Evolutionary conservation across 2,888 invertebrate species (phyloP), one percentile per base, ranked within the genome.

Genomic region (Muschampia plurimacula): DNA sequence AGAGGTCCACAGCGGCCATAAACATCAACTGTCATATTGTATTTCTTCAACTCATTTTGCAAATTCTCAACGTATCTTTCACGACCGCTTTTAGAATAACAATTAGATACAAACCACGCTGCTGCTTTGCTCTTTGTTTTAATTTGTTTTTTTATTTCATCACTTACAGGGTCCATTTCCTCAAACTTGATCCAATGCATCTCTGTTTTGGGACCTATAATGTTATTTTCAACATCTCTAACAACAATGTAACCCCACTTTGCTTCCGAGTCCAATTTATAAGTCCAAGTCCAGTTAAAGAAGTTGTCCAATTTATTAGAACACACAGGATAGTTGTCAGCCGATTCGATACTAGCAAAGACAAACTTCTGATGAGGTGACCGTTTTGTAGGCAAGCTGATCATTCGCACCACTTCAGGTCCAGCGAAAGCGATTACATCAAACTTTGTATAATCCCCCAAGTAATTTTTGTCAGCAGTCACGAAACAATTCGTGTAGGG

Each of bases 231-330:
- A 5, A 72, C 57, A 76, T 89, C 82, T 73, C 80, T 81, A 4
- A 89, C 78, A 1, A 77, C 81, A 7, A 89, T 76, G 63, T 89
- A 90, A 1, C 85, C 86, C 83, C 83, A 86, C 66, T 76, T 78
- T 0, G 83, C 81, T 62, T 89, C 86, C 0, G 88, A 86, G 52
- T 86, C 80, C 2, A 86, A 69, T 73, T 76, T 85, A 67, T 83
- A 89, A 0, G 88, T 87, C 89, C 88, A 89, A 1, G 89, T 88
- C 83, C 88, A 86, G 69, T 89, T 89, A 63, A 89, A 90, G 41
- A 79, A 84, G 7, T 79, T 78, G 39, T 89, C 77, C 4, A 81
- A 82, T 46, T 66, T 77, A 2, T 78, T 73, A 0, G 83, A 74
- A 62, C 84, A 85, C 0, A 83, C 75, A 0, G 87, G 86, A 72